Percentiles rank a stretch among this genome's conserved stretches.
Evolutionary conservation across 2,797 vertebrate species (phyloP).

Genomic region (Petrocephalus sullivani): DNA sequence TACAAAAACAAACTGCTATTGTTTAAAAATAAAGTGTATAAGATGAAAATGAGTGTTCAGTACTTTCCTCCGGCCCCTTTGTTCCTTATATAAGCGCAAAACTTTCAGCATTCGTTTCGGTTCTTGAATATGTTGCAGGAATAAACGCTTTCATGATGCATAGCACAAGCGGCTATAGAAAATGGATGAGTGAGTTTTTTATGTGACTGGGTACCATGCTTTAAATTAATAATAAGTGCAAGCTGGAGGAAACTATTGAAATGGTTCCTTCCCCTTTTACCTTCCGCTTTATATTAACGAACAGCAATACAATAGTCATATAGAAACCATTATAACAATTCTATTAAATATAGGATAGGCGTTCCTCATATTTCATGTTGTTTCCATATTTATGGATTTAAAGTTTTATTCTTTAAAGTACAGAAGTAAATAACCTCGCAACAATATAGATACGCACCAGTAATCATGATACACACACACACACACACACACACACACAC

Average conservation of each 20-base stretch:
- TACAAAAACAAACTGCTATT: neutral
- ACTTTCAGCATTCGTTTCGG: neutral
- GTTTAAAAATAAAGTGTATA: neutral
- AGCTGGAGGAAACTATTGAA: neutral
- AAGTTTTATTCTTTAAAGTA: neutral
- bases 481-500: too few species aligned
- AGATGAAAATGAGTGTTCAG: neutral
- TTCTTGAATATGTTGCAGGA: neutral
- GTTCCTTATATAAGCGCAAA: neutral
- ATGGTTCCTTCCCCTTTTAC: neutral
- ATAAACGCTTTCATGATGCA: neutral
- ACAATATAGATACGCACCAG: too few species aligned
- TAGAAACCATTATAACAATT: neutral
- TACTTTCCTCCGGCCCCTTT: neutral
- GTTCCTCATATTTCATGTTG: neutral
- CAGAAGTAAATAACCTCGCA: too few species aligned
- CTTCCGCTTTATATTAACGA: neutral
- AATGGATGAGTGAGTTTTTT: neutral
- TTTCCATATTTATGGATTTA: neutral
- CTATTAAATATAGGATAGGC: neutral
- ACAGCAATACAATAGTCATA: neutral
- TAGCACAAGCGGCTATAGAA: neutral
- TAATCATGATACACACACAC: too few species aligned
- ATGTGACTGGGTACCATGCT: neutral
- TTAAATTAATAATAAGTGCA: neutral